These are phyloP conservation scores for Apeira syringaria DNA, from an alignment of 2,888 invertebrate species.

Conservation along the genomic window DNA sequence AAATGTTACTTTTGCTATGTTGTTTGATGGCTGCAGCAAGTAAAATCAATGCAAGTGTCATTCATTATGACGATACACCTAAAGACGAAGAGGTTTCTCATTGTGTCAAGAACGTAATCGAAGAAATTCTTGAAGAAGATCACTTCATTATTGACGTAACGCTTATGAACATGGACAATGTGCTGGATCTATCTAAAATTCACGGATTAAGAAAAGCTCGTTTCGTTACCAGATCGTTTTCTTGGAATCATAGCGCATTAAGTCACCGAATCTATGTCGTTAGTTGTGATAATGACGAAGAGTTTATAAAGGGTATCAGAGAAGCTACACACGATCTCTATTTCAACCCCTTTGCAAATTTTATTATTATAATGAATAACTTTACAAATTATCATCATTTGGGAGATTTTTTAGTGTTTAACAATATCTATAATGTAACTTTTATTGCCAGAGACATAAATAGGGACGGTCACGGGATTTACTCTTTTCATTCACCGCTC, in stretches of 20 bases:
- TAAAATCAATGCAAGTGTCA: neutral
- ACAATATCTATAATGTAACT: conserved; percentile 33
- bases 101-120: conserved; percentile 33
- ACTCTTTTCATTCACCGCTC: conserved; percentile 20
- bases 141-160: conserved; percentile 31
- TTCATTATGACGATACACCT: neutral
- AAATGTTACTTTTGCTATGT: conserved; percentile 10
- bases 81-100: conserved; percentile 2
- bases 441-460: conserved; percentile 15
- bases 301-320: conserved; percentile 33
- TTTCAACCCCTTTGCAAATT: conserved; percentile 45
- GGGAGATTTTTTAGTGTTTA: conserved; percentile 29
- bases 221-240: conserved; percentile 36
- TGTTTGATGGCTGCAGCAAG: neutral
- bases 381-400: conserved; percentile 27
- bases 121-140: conserved; percentile 21
- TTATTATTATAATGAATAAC: conserved; percentile 40
- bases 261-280: conserved; percentile 38
- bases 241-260: conserved; percentile 27
- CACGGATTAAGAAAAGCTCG: conserved; percentile 30
- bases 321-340: conserved; percentile 30
- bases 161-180: conserved; percentile 35
- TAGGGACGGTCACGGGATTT: conserved; percentile 19
- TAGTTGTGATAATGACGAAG: conserved; percentile 30
- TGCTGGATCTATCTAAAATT: conserved; percentile 28